Evolutionary conservation across 2,888 invertebrate species (phyloP), one percentile per base, ranked within the genome.

Genomic region (Drosophila antonietae): DNA sequence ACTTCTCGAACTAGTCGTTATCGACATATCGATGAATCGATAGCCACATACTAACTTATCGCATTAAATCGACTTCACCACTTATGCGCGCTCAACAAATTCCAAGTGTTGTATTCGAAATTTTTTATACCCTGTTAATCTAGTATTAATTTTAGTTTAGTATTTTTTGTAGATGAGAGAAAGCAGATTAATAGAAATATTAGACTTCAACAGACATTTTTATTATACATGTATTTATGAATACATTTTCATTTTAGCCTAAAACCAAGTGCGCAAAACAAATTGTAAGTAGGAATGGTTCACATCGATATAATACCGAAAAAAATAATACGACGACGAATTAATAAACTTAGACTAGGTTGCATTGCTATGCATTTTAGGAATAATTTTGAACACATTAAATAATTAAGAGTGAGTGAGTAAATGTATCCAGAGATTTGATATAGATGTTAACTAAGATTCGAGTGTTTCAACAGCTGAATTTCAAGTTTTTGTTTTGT

Each of bases 251-350:
- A 64, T 77, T 83, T 49, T 58, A 56, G 57, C 67, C 64, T 55
- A 68, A 78, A 77, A 72, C 62, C 68, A 76, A 75, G 88, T 83
- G 74, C 81, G 73, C 78, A 77, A 87, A 87, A 84, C 88, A 85
- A 78, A 73, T 81, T 81, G 84, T 84, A 75, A 80, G 61, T 82
- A 82, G 89, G 89, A 85, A 88, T 88, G 82, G 60, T 75, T 77
- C 64, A 75, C 58, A 65, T 81, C 62, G 71, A 76, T 68, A 79
- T 66, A 72, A 68, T 81, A 79, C 70, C 69, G 65, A 68, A 71
- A 68, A 56, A 56, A 68, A 62, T 53, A 35, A 15, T 39, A 15
- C 7, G 37, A 14, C 33, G 33, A 51, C 39, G 10, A 55, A 55
- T 73, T 88, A 68, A 75, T 64, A 81, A 81, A 81, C 83, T 79